Evolutionary conservation across 35 echinoderm and acorn worm genomes (phyloP).

Genomic region (Antedon bifida): DNA sequence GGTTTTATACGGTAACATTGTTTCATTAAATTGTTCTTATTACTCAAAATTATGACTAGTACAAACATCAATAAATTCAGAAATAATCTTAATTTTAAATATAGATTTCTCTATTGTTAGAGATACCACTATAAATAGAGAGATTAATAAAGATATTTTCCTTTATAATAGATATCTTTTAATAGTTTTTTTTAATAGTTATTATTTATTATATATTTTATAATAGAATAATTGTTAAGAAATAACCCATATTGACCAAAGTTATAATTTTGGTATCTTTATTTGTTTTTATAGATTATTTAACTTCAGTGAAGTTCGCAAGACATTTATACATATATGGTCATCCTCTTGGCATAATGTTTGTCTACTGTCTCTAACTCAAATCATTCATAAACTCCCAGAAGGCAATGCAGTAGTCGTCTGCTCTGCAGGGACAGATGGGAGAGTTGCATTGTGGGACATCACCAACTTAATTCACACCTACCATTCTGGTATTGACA

Average conservation of each 20-base stretch:
- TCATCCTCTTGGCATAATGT: not conserved
- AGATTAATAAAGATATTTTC: too few relatives aligned
- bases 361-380: not conserved
- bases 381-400: not conserved
- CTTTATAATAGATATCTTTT: too few relatives aligned
- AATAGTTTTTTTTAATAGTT: too few relatives aligned
- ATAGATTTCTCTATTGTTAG: too few relatives aligned
- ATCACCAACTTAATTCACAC: not conserved
- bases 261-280: not conserved
- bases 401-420: not conserved
- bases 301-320: not conserved
- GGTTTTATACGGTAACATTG: not conserved
- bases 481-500: not conserved
- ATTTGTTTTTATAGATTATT: not conserved
- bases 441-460: slow-evolving; percentile 14
- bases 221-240: too few relatives aligned
- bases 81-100: too few relatives aligned
- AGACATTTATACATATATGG: not conserved
- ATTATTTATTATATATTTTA: too few relatives aligned
- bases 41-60: too few relatives aligned
- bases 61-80: too few relatives aligned
- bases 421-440: slow-evolving; percentile 6
- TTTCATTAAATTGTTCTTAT: not conserved
- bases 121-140: too few relatives aligned
- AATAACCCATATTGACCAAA: too few relatives aligned